These are phyloP conservation scores for Orycteropus afer DNA, from an alignment of 2,113 vertebrate genomes.

Conservation along the genomic window DNA sequence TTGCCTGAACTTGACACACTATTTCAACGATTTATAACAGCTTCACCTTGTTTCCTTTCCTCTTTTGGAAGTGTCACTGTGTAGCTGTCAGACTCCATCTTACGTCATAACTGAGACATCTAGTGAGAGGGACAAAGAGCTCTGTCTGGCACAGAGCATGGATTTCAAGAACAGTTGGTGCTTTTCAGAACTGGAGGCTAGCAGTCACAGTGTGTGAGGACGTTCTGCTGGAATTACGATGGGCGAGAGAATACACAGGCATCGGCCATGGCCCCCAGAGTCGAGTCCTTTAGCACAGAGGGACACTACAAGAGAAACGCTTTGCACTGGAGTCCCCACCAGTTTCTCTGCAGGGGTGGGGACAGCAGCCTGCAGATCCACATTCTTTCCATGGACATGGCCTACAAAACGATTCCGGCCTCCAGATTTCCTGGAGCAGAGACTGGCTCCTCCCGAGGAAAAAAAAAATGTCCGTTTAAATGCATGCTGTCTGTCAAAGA, in stretches of 20 bases:
- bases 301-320: accelerated
- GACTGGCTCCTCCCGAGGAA: not conserved
- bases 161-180: not conserved
- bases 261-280: accelerated
- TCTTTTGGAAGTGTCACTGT: not conserved
- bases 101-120: not conserved
- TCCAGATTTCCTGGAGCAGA: not conserved
- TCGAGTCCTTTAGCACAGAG: accelerated
- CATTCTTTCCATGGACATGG: accelerated
- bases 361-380: accelerated
- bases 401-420: too few species aligned
- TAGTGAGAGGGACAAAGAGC: not conserved
- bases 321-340: accelerated
- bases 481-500: accelerated
- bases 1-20: not conserved
- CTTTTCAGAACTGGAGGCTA: not conserved
- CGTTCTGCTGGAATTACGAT: accelerated
- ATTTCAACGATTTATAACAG: not conserved
- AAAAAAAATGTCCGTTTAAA: not conserved
- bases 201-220: not conserved
- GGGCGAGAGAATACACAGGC: accelerated
- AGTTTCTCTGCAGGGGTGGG: accelerated
- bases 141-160: not conserved
- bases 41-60: not conserved
- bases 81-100: not conserved